phyloP scores from a whole-genome alignment of 2,888 invertebrate genomes.

The Eumacrocentrus americanus region DNA sequence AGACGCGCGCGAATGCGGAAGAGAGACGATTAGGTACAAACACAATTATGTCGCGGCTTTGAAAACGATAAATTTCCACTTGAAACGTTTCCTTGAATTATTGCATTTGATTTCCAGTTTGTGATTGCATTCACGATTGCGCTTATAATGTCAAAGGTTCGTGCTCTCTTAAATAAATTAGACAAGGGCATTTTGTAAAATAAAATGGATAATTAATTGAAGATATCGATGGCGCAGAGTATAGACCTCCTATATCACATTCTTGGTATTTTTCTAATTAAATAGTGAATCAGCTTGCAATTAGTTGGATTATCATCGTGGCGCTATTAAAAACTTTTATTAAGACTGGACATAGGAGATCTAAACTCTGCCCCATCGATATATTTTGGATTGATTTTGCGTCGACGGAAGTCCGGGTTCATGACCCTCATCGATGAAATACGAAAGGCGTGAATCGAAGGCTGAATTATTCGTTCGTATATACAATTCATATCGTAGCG shows the following conservation, averaged over 20 bases:
- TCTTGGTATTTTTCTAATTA: no score
- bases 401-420: constrained; percentile 22
- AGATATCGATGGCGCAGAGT: no score
- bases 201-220: no score
- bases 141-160: constrained; percentile 34
- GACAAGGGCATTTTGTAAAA: neutral
- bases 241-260: no score
- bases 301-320: no score
- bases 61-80: neutral
- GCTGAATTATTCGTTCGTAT: constrained; percentile 24
- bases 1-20: constrained; percentile 43
- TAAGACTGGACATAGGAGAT: no score
- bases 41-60: constrained; percentile 4
- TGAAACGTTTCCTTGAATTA: constrained; percentile 27
- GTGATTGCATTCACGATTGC: constrained; percentile 32
- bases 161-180: constrained; percentile 28
- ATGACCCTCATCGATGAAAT: neutral
- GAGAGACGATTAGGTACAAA: constrained; percentile 27
- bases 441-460: constrained; percentile 3
- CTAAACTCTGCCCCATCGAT: no score
- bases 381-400: neutral
- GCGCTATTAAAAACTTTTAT: neutral
- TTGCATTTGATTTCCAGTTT: constrained; percentile 31
- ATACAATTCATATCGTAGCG: constrained; percentile 20
- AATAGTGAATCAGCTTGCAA: no score